A percentile compares a stretch with the other conserved stretches of the same genome.
Evolutionary conservation across 2,797 vertebrate species (phyloP).

Genomic region (Notolabrus celidotus): DNA sequence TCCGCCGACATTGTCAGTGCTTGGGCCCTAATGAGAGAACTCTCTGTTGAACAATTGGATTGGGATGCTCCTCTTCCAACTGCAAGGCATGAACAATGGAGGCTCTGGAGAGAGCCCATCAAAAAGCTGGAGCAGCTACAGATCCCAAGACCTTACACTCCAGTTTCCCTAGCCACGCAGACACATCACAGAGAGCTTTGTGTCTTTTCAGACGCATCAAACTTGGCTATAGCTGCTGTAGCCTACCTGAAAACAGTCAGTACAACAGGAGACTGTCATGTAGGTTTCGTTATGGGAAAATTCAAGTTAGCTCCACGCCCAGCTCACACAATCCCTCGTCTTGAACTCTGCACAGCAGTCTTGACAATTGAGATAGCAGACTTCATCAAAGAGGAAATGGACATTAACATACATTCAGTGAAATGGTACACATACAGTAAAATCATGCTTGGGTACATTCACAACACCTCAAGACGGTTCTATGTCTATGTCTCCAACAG

Average conservation of each 20-base stretch:
- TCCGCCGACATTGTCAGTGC: no score
- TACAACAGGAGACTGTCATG: neutral
- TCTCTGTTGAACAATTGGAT: neutral
- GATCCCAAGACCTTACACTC: neutral
- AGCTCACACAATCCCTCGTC: neutral
- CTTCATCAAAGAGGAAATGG: neutral
- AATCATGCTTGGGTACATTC: neutral
- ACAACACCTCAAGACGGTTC: neutral
- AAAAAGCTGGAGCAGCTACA: neutral
- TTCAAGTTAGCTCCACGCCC: neutral
- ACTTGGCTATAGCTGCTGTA: neutral
- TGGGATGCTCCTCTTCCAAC: neutral
- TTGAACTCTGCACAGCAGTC: neutral
- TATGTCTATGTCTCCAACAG: slow-evolving; percentile 1
- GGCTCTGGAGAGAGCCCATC: neutral
- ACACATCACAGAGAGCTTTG: neutral
- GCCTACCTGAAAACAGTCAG: neutral
- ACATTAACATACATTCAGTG: neutral
- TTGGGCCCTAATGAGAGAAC: neutral
- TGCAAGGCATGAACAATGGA: neutral
- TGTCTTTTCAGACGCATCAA: neutral
- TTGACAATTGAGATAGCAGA: neutral
- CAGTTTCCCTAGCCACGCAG: neutral
- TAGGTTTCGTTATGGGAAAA: neutral
- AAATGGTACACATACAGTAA: neutral